Evolutionary conservation across 92 coral and sea anemone species (phyloP).

Genomic region (Porites cylindrica): DNA sequence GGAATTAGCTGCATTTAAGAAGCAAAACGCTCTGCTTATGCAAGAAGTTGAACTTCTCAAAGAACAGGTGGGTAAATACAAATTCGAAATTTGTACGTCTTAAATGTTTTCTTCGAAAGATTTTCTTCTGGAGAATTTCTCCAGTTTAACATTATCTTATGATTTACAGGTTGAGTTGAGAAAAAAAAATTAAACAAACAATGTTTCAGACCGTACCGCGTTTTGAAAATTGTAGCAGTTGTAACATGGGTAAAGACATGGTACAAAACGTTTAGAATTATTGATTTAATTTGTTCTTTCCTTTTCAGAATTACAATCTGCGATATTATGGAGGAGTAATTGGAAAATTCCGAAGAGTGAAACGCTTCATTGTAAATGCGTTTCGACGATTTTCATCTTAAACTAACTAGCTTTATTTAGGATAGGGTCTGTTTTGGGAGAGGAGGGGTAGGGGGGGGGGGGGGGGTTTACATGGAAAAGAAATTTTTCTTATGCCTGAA

Average conservation of each 20-base stretch:
- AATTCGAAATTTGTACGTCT: background rate
- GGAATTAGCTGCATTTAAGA: background rate
- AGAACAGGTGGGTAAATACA: background rate
- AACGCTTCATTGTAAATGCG: background rate
- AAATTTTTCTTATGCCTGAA: too few relatives aligned
- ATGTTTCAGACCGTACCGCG: too few relatives aligned
- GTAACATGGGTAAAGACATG: too few relatives aligned
- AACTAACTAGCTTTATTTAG: too few relatives aligned
- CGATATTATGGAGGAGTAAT: slow-evolving; percentile 3
- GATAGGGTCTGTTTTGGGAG: background rate
- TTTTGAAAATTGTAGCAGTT: too few relatives aligned
- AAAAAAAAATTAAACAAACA: too few relatives aligned
- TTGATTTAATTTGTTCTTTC: background rate
- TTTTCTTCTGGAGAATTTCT: too few relatives aligned
- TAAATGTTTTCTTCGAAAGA: background rate
- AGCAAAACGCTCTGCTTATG: background rate
- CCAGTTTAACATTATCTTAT: too few relatives aligned
- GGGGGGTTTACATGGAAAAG: too few relatives aligned
- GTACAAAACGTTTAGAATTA: background rate
- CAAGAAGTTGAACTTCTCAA: background rate
- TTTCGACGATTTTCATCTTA: background rate
- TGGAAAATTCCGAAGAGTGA: background rate
- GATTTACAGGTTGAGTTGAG: too few relatives aligned
- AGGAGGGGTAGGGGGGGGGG: too few relatives aligned
- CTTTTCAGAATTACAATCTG: slow-evolving; percentile 10